phyloP scores from a whole-genome alignment of 2,113 vertebrate species.

The Gallinago jamesoni region DNA sequence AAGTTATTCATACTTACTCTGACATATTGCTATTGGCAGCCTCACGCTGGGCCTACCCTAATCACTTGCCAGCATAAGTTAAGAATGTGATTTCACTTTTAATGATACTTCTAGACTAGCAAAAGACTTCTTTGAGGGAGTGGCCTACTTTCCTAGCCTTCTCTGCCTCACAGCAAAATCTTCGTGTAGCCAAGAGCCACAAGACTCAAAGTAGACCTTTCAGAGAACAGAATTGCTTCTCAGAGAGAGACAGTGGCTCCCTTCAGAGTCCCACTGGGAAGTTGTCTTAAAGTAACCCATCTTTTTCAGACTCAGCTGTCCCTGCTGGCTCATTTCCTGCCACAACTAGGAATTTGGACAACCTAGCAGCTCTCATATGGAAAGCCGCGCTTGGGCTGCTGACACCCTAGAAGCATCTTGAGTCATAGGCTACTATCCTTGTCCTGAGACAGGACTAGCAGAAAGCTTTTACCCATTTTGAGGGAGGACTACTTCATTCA shows the following conservation, averaged over 20 bases:
- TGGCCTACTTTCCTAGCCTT: background rate
- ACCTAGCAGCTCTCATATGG: background rate
- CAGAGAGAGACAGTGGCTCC: background rate
- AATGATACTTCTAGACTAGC: slow-evolving; percentile 30
- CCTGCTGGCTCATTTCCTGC: slow-evolving; percentile 28
- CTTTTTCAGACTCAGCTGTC: background rate
- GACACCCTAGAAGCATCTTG: background rate
- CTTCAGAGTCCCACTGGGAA: background rate
- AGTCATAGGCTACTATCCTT: background rate
- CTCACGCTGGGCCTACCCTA: slow-evolving; percentile 40
- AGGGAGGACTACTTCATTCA: background rate
- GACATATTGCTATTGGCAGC: slow-evolving; percentile 53
- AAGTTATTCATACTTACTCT: background rate
- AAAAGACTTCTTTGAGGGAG: slow-evolving; percentile 21
- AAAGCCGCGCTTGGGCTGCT: background rate
- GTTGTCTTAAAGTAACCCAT: background rate
- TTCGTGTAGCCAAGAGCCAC: background rate
- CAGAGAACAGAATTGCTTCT: background rate
- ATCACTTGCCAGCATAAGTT: slow-evolving; percentile 61
- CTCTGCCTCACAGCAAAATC: background rate
- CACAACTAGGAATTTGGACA: slow-evolving; percentile 6
- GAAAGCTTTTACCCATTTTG: background rate
- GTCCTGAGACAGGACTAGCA: background rate
- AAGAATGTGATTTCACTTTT: slow-evolving; percentile 58
- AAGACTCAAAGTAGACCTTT: background rate